A percentile compares a stretch with the other conserved stretches of the same genome.
These are phyloP conservation scores for Pitangus sulphuratus DNA, from an alignment of 2,797 vertebrate species.

Conservation along the genomic window DNA sequence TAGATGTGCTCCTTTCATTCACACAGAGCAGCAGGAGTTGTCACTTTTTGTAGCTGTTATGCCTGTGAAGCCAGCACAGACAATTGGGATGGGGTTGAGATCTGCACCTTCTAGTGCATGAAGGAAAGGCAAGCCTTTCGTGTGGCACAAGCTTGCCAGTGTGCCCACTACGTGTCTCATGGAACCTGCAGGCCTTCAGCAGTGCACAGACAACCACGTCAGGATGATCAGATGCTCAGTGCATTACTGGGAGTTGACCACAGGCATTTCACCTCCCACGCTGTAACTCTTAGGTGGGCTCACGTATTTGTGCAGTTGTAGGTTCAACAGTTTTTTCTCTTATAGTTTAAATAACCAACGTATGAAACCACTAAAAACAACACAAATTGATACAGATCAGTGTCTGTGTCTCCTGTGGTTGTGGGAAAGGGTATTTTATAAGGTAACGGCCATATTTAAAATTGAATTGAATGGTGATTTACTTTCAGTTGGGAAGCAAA, in stretches of 20 bases:
- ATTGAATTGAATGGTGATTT: neutral
- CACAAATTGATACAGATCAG: neutral
- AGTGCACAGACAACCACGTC: neutral
- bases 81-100: neutral
- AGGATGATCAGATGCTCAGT: neutral
- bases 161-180: accelerated
- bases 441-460: neutral
- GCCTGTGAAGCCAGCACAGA: neutral
- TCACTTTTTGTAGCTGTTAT: neutral
- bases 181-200: neutral
- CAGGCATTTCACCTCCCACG: neutral
- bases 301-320: neutral
- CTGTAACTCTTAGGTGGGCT: neutral
- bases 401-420: neutral
- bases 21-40: neutral
- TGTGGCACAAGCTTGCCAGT: neutral
- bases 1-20: neutral
- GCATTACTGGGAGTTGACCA: neutral
- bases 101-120: neutral
- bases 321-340: neutral
- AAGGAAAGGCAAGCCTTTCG: neutral
- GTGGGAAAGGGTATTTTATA: neutral
- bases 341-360: neutral
- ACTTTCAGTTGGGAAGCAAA: neutral
- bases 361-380: neutral